Base-by-base conservation (phyloP, 1,140 invertebrate genomes). In the Leptestheria dahalacensis region DNA sequence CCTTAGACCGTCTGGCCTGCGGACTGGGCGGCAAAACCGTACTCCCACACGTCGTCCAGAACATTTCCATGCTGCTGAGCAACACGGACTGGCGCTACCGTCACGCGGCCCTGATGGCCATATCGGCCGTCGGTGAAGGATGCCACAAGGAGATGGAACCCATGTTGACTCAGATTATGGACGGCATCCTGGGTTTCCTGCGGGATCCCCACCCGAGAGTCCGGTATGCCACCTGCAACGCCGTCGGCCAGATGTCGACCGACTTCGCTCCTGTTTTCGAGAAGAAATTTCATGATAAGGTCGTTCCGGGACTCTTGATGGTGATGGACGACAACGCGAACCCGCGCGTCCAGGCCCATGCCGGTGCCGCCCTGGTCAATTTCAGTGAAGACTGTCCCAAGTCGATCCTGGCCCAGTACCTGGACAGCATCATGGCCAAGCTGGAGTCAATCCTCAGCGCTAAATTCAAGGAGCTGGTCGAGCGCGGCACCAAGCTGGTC, bases 331-430 rank as follows among this genome's bases (percentile, higher is more conserved):
- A 98, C 70, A 83, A 88, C 67, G 79, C 75, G 1, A 91, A 93
- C 73, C 93, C 96, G 2, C 77, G 96, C 63, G 95, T 99, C 59
- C 94, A 98, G 67, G 78, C 81, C 2, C 79, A 82, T 67, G 79
- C 79, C 46, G 72, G 73, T 18, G 95, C 96, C 48, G 97, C 97
- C 52, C 75, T 99, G 29, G 95, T 99, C 0, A 99, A 99, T 74
- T 99, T 99, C 73, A 94, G 92, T 69, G 96, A 99, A 77, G 94
- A 97, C 70, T 98, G 95, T 74, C 92, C 95, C 0, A 97, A 97
- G 71, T 79, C 83, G 66, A 94, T 98, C 63, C 75, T 99, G 24
- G 85, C 83, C 23, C 83, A 82, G 59, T 98, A 99, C 72, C 75
- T 99, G 46, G 83, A 93, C 68, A 80, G 79, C 11, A 86, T 99